phyloP scores from a whole-genome alignment of 2,797 vertebrate genomes.

The Mormyrus proboscirostris region DNA sequence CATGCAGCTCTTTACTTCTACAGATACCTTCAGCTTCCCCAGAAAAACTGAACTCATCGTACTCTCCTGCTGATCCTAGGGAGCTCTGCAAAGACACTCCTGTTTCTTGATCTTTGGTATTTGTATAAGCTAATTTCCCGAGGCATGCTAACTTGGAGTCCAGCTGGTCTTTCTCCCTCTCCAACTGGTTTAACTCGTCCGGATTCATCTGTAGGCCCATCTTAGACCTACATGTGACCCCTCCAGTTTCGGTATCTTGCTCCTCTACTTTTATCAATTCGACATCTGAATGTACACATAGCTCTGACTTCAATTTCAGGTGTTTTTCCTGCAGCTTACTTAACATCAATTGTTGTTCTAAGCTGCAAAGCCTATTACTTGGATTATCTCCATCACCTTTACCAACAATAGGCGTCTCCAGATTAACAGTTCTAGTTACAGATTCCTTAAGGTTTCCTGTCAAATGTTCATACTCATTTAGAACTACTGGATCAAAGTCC shows the following conservation, averaged over 20 bases:
- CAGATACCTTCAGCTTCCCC: background rate
- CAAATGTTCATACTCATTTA: slow-evolving; percentile 24
- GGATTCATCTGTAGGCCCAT: background rate
- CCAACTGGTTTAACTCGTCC: background rate
- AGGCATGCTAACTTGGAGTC: background rate
- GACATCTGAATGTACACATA: background rate
- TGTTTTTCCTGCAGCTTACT: slow-evolving; percentile 43
- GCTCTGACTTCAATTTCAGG: slow-evolving; percentile 40
- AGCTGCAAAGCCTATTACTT: slow-evolving; percentile 16
- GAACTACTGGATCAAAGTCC: slow-evolving; percentile 20
- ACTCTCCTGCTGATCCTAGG: background rate
- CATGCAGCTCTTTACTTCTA: background rate
- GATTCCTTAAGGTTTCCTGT: slow-evolving; percentile 26
- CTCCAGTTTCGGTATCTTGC: background rate
- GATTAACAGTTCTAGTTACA: background rate
- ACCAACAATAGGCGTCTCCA: background rate
- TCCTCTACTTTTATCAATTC: background rate
- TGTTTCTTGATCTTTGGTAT: background rate
- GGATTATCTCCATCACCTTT: background rate
- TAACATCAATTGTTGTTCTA: slow-evolving; percentile 36
- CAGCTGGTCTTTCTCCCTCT: background rate
- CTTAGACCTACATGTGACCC: background rate
- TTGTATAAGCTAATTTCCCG: background rate
- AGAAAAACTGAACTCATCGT: slow-evolving; percentile 14
- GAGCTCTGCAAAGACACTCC: background rate